phyloP scores from a whole-genome alignment of 2,113 vertebrate genomes.

The Heloderma charlesbogerti region DNA sequence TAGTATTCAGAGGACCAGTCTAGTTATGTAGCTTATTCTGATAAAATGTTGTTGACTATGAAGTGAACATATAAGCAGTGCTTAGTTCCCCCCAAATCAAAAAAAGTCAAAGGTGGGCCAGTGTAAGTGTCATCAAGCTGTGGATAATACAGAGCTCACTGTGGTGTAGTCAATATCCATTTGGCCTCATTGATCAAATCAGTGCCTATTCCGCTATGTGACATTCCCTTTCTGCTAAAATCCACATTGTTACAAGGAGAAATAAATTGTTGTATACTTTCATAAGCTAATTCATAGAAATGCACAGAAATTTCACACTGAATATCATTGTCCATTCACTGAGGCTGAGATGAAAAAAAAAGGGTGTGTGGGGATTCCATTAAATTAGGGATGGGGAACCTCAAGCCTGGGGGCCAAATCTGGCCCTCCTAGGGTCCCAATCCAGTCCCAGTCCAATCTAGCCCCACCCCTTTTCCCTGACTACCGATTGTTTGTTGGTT shows the following conservation, averaged over 20 bases:
- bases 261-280: not conserved
- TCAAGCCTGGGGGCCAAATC: no score
- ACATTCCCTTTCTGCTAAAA: not conserved
- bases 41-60: not conserved
- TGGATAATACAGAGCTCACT: not conserved
- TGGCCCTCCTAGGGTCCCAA: no score
- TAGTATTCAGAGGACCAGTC: not conserved
- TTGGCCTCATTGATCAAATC: not conserved
- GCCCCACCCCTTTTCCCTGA: no score
- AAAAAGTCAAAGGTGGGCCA: not conserved
- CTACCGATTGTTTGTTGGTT: no score
- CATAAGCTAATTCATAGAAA: not conserved
- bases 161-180: not conserved
- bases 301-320: not conserved
- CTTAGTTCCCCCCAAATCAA: not conserved
- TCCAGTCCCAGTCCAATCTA: no score
- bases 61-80: not conserved
- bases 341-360: not conserved
- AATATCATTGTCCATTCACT: not conserved
- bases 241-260: not conserved
- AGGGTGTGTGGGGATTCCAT: not conserved
- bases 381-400: not conserved
- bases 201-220: not conserved
- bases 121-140: not conserved
- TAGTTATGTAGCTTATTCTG: not conserved